Conservation (phyloP, 2,888 invertebrate species). For the Sesamia inferens region DNA sequence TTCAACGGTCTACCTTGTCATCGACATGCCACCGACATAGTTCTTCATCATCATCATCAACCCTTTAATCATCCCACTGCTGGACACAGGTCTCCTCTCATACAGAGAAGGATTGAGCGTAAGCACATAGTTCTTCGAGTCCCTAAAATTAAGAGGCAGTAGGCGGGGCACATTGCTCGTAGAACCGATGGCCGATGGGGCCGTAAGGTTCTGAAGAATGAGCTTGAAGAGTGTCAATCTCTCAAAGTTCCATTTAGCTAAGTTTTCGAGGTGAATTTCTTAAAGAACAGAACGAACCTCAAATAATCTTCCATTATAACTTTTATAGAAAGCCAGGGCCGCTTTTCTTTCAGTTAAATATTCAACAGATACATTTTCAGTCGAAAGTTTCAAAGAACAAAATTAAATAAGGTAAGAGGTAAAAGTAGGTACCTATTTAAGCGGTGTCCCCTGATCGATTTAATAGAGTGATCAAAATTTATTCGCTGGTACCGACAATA, state of each 20-base stretch:
- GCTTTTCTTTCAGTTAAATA: conserved; percentile 22
- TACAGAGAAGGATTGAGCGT: no score
- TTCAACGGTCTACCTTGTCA: no score
- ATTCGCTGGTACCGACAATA: conserved; percentile 83
- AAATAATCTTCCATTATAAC: neutral
- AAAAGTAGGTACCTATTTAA: conserved; percentile 50
- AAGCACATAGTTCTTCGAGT: no score
- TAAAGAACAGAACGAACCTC: neutral
- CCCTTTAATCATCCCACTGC: no score
- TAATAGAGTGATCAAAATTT: conserved; percentile 83
- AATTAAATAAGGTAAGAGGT: conserved; percentile 52
- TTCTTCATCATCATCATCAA: no score
- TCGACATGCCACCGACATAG: no score
- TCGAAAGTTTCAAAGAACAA: conserved; percentile 28
- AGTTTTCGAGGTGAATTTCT: neutral
- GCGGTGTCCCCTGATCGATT: conserved; percentile 69
- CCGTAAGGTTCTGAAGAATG: neutral
- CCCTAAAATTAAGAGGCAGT: no score
- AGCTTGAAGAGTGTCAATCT: neutral
- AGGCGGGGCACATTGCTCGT: no score
- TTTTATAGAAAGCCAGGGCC: conserved; percentile 1
- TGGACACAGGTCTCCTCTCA: no score
- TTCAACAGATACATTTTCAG: conserved; percentile 22
- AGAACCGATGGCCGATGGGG: no score
- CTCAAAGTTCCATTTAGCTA: neutral